Evolutionary conservation across 2,113 vertebrate species (phyloP).

Genomic region (Passer montanus): DNA sequence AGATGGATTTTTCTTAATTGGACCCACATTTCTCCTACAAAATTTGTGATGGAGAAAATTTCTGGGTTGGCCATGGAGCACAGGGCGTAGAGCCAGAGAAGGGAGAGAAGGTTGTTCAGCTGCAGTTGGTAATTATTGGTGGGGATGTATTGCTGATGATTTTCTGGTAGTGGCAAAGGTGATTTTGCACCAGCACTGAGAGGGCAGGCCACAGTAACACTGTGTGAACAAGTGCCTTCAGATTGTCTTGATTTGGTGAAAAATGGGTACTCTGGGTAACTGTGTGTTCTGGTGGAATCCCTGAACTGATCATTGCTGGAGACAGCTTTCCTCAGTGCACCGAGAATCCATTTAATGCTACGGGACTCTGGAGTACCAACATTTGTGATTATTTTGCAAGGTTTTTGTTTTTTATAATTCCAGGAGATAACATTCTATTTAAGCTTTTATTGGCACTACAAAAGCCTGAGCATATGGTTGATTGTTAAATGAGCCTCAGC

Average conservation of each 20-base stretch:
- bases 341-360: not conserved
- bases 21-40: not conserved
- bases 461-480: constrained; percentile 31
- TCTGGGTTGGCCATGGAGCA: not conserved
- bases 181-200: not conserved
- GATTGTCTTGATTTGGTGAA: not conserved
- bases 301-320: not conserved
- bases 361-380: not conserved
- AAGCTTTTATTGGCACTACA: constrained; percentile 26
- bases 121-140: not conserved
- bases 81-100: not conserved
- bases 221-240: not conserved
- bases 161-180: not conserved
- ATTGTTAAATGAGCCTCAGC: constrained; percentile 59
- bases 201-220: not conserved
- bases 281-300: not conserved
- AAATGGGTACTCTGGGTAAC: not conserved
- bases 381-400: not conserved
- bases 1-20: constrained; percentile 32
- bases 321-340: not conserved
- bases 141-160: not conserved
- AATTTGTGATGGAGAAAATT: not conserved
- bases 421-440: constrained; percentile 4
- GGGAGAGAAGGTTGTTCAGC: not conserved
- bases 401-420: not conserved